Base-by-base conservation (phyloP, 2,888 invertebrate species). In the Lycaena phlaeas region DNA sequence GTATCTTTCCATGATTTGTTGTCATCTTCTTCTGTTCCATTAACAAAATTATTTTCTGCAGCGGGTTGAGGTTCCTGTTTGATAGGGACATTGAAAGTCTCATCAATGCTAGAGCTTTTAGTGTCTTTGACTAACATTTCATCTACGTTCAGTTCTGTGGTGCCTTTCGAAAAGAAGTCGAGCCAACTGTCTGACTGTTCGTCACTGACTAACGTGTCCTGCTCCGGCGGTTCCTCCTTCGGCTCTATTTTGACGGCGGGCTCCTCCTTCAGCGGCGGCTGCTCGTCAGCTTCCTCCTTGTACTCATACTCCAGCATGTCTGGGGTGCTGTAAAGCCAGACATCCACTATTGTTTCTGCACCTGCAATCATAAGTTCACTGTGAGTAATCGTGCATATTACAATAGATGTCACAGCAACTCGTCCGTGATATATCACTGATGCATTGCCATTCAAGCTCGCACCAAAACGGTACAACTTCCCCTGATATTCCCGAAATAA, bases 281-380 rank as follows among this genome's bases (percentile, higher is more conserved):
- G 7, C 18, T 34, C 22, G 6, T 22, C 34, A 3, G 31, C 18
- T 6, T 45, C 44, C 5, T 79, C 79, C 43, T 64, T 68, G 52
- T 59, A 72, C 17, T 74, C 72, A 36, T 64, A 72, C 46, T 71
- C 53, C 1, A 78, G 14, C 85, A 85, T 85, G 27, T 79, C 75
- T 18, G 64, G 67, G 1, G 81, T 78, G 25, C 81, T 79, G 56
- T 88, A 87, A 0, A 91, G 52, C 89, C 91, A 92, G 3, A 93
- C 86, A 54, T 93, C 92, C 0, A 92, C 87, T 6, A 91, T 64
- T 0, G 94, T 95, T 78, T 96, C 95, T 7, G 92, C 89, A 28
- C 95, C 94, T 89, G 68, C 9, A 81, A 57, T 34, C n/a, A n/a
- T n/a, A n/a, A n/a, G n/a, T n/a, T n/a, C n/a, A n/a, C n/a, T n/a